Evolutionary conservation across 2,113 vertebrate species (phyloP), one percentile per base, ranked within the genome.

Genomic region (Prochilodus magdalenae): DNA sequence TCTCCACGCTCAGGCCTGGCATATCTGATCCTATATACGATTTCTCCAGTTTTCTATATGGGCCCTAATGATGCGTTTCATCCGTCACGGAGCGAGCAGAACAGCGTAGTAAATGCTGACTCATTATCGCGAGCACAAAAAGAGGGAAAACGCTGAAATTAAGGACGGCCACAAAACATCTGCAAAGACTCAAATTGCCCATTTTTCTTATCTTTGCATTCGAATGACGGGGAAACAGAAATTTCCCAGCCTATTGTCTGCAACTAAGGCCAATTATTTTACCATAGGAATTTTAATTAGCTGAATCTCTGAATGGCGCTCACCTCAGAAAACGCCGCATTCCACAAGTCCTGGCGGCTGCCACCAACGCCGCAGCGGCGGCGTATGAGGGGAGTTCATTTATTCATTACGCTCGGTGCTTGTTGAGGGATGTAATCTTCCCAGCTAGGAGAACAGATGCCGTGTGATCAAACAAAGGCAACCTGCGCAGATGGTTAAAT

Each of bases 231-330:
- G n/a, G 70, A 89, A n/a, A 88, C 89, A 30, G 74, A 74, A 89
- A 89, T 89, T 89, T 88, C 80, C 80, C 62, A 89, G 75, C 75
- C 86, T 85, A 88, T 91, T 93, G 88, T 93, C 88, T 93, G 87
- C 81, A 70, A 84, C 71, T 79, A 77, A 90, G 86, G 88, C 88
- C 93, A 94, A 95, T 93, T 93, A 93, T 93, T 94, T 93, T 92
- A 93, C 91, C 91, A 91, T 73, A 84, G 40, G 87, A 89, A 89
- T 92, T 92, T 92, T 93, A 95, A 94, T 93, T 93, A 92, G 87
- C 89, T 89, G 85, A 89, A 91, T 92, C 90, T 91, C 86, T 73
- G 72, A 86, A 87, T 78, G 80, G 72, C 55, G 74, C 76, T 87
- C 74, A 75, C 89, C 86, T 79, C 86, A 78, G 47, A 40, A n/a